Base-by-base conservation (phyloP, 2,888 invertebrate genomes). In the Carterocephalus palaemon region DNA sequence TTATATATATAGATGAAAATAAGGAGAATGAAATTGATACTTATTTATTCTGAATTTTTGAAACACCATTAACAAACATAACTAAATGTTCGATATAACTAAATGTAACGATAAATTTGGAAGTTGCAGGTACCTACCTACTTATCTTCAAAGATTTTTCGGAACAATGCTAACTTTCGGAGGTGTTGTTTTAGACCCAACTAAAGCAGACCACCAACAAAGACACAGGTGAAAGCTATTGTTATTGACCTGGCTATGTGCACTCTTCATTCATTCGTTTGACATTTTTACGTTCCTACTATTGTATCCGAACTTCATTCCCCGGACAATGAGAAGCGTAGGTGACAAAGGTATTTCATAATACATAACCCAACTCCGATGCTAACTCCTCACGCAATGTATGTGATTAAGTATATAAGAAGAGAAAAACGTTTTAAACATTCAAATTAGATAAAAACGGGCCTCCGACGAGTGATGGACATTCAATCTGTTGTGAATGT, bases 391-490 rank as follows among this genome's bases (percentile, higher is more conserved):
- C n/a, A 33, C 19, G 22, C 20, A 34, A 34, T 22, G 32, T 33
- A 20, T 12, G 8, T 26, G 24, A 15, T 19, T 33, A 20, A 12
- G n/a, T 22, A 13, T 2, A n/a, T 8, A n/a, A 5, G n/a, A n/a
- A n/a, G n/a, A 13, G 13, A 2, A 20, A 13, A 19, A 61, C 67
- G 56, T 63, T 78, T 79, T 74, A 84, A 72, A 67, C 68, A 85
- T 82, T 83, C 77, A 84, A 83, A 84, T 78, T 77, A 78, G 70
- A 77, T 57, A 70, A 75, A 75, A 78, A 75, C 72, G 71, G 71
- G 67, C 64, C 62, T 56, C 56, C 59, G 58, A 48, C 64, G 67
- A 66, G 68, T 83, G 84, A 84, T 81, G 81, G 84, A 83, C 83
- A 78, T 78, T 70, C 75, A 76, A 75, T 82, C 81, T 73, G 60